Evolutionary conservation across 2,888 invertebrate genomes (phyloP).

Genomic region (Rotaria macrura): DNA sequence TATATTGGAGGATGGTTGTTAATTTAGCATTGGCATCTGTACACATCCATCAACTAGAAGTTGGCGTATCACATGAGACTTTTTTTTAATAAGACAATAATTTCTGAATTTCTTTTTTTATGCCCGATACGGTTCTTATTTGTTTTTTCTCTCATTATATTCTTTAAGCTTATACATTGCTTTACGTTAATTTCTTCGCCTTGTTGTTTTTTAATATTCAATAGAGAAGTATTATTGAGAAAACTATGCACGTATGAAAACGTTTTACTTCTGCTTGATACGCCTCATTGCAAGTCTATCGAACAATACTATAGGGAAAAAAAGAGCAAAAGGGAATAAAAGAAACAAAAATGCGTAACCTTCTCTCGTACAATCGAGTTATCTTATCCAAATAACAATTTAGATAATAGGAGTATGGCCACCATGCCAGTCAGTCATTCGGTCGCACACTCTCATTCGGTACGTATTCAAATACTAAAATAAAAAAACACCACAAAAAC

Average conservation of each 20-base stretch:
- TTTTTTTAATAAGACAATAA: not conserved
- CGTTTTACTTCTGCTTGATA: not conserved
- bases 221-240: not conserved
- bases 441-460: not conserved
- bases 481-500: not conserved
- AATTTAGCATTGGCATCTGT: not conserved
- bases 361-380: constrained; percentile 12
- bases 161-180: not conserved
- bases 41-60: not conserved
- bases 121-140: not conserved
- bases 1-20: not conserved
- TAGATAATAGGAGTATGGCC: constrained; percentile 8
- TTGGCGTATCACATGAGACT: not conserved
- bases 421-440: not conserved
- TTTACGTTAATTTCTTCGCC: not conserved
- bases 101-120: not conserved
- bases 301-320: not conserved
- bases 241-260: not conserved
- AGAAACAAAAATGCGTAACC: constrained; percentile 12
- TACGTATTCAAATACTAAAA: constrained; percentile 3
- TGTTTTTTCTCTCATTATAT: not conserved
- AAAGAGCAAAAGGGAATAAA: not conserved
- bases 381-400: constrained; percentile 15
- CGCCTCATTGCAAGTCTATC: not conserved
- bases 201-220: not conserved